phyloP scores from a whole-genome alignment of 2,113 vertebrate species.

The Leptocoma aspasia region DNA sequence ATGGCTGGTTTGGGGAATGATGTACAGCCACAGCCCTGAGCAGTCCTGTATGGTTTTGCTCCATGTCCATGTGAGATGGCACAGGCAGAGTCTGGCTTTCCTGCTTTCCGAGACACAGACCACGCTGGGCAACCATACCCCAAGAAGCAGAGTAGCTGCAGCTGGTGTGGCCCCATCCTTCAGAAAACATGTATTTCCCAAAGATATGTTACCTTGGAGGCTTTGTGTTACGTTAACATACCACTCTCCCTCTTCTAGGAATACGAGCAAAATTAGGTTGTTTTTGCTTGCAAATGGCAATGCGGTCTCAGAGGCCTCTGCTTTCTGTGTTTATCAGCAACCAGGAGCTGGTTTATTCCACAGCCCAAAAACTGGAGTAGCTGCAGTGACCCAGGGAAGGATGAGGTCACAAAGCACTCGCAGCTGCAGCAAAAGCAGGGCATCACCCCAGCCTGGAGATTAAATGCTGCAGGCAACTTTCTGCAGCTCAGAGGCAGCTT shows the following conservation, averaged over 20 bases:
- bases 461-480: neutral
- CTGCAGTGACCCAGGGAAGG: neutral
- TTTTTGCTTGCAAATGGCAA: neutral
- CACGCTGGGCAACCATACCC: fast-evolving
- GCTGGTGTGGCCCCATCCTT: neutral
- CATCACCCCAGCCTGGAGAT: neutral
- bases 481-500: neutral
- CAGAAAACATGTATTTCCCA: neutral
- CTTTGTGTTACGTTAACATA: neutral
- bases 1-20: neutral
- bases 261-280: neutral
- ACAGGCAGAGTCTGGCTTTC: neutral
- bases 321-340: neutral
- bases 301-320: fast-evolving
- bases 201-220: neutral
- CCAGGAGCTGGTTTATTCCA: neutral
- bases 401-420: neutral
- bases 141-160: neutral
- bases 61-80: neutral
- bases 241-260: neutral
- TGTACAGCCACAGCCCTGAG: fast-evolving
- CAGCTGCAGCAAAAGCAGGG: neutral
- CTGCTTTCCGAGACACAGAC: fast-evolving
- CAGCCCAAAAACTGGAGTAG: neutral
- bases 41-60: neutral